Evolutionary conservation across 2,888 invertebrate genomes (phyloP), one percentile per base, ranked within the genome.

Genomic region (Eucera pruinosa): DNA sequence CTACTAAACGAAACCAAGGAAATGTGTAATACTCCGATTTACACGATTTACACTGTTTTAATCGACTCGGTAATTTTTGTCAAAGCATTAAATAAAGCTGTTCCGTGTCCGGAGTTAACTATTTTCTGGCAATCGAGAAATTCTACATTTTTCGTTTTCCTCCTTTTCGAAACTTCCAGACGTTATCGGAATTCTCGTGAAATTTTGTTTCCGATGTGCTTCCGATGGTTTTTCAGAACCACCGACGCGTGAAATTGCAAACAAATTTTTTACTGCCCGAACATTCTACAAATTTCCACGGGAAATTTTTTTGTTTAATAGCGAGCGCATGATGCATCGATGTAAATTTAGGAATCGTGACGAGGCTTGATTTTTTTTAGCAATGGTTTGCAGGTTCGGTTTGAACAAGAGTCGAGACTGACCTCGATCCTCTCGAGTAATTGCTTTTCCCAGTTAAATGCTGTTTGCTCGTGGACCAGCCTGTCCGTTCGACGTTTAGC

Each of bases 361-460:
- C n/a, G 11, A n/a, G 15, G 2, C 27, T 2, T 15, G 25, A 41
- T 11, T 11, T 5, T n/a, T 33, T 54, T 30, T 52, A 7, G 7
- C 2, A 52, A 30, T 25, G 27, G 25, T 57, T 57, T 5, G 2
- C 0, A 18, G 58, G 18, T 41, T 43, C 27, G 27, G 15, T 60
- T 45, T 9, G 43, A 43, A 47, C 45, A n/a, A 6, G 36, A 33
- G 18, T 30, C 11, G 23, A 23, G 15, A 23, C 9, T 23, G 47
- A 15, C 57, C 70, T 65, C 55, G 64, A 70, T 65, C 48, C 33
- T 33, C 41, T 11, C 36, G 15, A 18, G 58, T 62, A 73, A 77
- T 57, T 62, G 57, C 39, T 67, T 72, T 62, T 57, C 57, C 43
- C 41, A 45, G 58, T 67, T 77, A 62, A 77, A 50, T n/a, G 36